Evolutionary conservation across 1,140 invertebrate species (phyloP).

Genomic region (Heliconius hermathena): DNA sequence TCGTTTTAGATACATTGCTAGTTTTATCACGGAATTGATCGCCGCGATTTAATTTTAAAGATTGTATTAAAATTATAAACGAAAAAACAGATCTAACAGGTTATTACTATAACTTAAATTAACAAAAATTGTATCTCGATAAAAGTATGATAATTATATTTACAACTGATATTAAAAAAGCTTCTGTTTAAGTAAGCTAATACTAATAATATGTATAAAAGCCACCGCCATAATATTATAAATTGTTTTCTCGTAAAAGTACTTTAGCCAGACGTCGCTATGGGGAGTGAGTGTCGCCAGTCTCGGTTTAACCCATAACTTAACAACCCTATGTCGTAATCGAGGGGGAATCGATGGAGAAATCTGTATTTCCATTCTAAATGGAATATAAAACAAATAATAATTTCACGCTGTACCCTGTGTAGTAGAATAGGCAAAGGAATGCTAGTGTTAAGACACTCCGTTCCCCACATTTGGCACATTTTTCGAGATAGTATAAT

Average conservation of each 20-base stretch:
- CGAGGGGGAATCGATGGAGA: neutral
- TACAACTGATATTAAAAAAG: neutral
- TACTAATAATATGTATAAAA: neutral
- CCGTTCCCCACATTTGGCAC: too few relatives aligned
- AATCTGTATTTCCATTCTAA: neutral
- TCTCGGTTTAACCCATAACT: slow-evolving; percentile 11
- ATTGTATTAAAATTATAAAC: too few relatives aligned
- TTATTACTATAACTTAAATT: neutral
- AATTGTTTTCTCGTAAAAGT: slow-evolving; percentile 2
- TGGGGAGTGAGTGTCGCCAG: neutral
- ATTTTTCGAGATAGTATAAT: too few relatives aligned
- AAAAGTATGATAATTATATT: neutral
- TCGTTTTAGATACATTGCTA: too few relatives aligned
- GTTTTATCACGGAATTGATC: too few relatives aligned
- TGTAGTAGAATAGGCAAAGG: too few relatives aligned
- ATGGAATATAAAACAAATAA: neutral
- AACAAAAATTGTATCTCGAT: neutral
- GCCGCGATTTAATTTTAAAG: too few relatives aligned
- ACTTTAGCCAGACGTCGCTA: neutral
- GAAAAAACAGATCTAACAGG: neutral
- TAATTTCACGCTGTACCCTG: too few relatives aligned
- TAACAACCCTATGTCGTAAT: neutral
- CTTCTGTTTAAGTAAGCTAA: neutral
- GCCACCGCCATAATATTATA: neutral
- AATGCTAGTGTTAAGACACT: too few relatives aligned